phyloP scores from a whole-genome alignment of 2,888 invertebrate species.

The Lithophane ornitopus region DNA sequence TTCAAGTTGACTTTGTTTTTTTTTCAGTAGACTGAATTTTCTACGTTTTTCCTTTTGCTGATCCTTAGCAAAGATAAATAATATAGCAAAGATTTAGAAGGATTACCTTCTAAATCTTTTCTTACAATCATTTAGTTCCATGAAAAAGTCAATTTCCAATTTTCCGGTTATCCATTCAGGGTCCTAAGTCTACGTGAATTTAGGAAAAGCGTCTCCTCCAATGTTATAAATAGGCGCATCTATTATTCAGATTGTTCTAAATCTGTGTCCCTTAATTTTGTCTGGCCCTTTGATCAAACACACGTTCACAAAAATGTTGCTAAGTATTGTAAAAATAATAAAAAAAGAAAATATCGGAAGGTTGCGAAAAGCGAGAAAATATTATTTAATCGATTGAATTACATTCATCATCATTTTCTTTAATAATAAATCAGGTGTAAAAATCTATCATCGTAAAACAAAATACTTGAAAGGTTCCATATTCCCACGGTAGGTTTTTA shows the following conservation, averaged over 20 bases:
- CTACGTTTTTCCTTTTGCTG: neutral
- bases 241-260: constrained; percentile 47
- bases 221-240: constrained; percentile 28
- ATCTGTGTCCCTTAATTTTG: constrained; percentile 10
- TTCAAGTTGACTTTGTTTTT: too few relatives aligned
- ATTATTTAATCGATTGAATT: neutral
- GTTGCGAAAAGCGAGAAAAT: neutral
- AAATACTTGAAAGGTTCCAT: constrained; percentile 4
- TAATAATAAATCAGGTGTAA: constrained; percentile 1
- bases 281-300: constrained; percentile 20
- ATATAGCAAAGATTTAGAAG: too few relatives aligned
- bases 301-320: neutral
- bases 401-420: neutral
- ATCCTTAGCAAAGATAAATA: too few relatives aligned
- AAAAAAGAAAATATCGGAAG: too few relatives aligned
- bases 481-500: constrained; percentile 16
- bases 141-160: neutral
- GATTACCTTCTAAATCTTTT: neutral
- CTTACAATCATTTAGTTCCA: neutral
- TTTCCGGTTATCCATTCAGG: neutral
- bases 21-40: neutral
- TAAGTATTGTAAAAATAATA: neutral
- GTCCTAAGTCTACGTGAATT: neutral
- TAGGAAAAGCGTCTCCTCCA: constrained; percentile 11
- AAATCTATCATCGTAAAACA: constrained; percentile 3